Evolutionary conservation across 2,113 vertebrate species (phyloP).

Genomic region (Ammodytes marinus): DNA sequence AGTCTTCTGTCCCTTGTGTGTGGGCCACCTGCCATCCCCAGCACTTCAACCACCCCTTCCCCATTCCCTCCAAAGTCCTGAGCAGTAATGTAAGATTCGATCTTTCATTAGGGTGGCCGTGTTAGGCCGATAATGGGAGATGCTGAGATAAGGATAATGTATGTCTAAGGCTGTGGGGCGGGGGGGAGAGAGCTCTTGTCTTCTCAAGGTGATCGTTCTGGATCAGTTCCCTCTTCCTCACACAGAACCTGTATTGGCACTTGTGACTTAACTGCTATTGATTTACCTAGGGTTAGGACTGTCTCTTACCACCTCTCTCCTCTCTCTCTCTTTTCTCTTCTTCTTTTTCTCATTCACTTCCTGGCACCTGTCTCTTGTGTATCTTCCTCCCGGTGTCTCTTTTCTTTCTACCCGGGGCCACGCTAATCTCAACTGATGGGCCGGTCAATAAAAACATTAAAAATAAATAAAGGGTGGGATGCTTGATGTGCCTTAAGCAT

Average conservation of each 20-base stretch:
- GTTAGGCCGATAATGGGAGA: slow-evolving; percentile 76
- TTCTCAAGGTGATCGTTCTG: slow-evolving; percentile 81
- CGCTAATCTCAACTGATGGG: slow-evolving; percentile 24
- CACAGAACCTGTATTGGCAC: slow-evolving; percentile 83
- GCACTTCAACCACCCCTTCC: not conserved
- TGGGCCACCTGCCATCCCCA: slow-evolving; percentile 31
- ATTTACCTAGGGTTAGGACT: slow-evolving; percentile 80
- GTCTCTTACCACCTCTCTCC: slow-evolving; percentile 38
- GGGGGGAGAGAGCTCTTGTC: slow-evolving; percentile 37
- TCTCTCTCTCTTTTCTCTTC: not conserved
- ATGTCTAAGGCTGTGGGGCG: slow-evolving; percentile 26
- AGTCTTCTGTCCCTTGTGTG: not conserved
- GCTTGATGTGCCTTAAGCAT: not conserved
- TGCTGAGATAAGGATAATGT: slow-evolving; percentile 77
- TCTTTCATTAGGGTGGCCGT: slow-evolving; percentile 77
- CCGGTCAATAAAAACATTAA: slow-evolving; percentile 39
- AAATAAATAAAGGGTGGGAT: slow-evolving; percentile 22
- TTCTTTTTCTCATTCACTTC: slow-evolving; percentile 58
- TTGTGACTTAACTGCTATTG: slow-evolving; percentile 82
- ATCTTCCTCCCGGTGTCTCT: slow-evolving; percentile 40
- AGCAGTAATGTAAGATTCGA: slow-evolving; percentile 68
- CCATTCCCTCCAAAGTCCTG: not conserved
- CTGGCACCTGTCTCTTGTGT: slow-evolving; percentile 55
- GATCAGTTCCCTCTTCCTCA: slow-evolving; percentile 79
- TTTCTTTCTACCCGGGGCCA: not conserved